These are phyloP conservation scores for Parotia lawesii DNA, from an alignment of 2,113 vertebrate species.

Conservation along the genomic window DNA sequence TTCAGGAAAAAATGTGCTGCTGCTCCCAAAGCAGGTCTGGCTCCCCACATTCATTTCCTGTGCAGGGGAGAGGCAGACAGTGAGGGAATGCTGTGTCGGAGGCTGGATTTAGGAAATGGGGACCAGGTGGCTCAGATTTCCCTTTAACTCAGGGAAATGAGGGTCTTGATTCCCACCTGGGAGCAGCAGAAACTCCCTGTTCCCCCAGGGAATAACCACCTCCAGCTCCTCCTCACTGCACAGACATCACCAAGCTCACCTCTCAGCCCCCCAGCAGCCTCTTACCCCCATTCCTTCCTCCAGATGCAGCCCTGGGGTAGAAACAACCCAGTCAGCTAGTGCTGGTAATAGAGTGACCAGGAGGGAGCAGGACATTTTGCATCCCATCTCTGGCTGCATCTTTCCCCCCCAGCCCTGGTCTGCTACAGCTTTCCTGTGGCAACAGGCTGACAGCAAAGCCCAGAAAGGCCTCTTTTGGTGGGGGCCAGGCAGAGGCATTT, in stretches of 20 bases:
- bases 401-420: neutral
- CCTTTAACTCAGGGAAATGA: neutral
- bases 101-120: neutral
- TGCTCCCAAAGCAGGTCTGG: neutral
- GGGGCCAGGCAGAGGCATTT: neutral
- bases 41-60: neutral
- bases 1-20: fast-evolving
- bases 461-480: neutral
- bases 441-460: neutral
- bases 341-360: neutral
- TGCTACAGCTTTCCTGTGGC: neutral
- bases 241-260: neutral
- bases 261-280: neutral
- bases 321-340: neutral
- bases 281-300: neutral
- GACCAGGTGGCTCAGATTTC: fast-evolving
- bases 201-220: neutral
- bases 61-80: neutral
- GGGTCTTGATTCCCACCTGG: neutral
- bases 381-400: neutral
- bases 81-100: neutral
- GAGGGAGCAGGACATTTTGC: fast-evolving
- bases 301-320: neutral
- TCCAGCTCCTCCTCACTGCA: neutral
- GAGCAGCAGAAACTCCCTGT: neutral